Base-by-base conservation (phyloP, 2,888 invertebrate genomes). In the Dinocampus coccinellae region DNA sequence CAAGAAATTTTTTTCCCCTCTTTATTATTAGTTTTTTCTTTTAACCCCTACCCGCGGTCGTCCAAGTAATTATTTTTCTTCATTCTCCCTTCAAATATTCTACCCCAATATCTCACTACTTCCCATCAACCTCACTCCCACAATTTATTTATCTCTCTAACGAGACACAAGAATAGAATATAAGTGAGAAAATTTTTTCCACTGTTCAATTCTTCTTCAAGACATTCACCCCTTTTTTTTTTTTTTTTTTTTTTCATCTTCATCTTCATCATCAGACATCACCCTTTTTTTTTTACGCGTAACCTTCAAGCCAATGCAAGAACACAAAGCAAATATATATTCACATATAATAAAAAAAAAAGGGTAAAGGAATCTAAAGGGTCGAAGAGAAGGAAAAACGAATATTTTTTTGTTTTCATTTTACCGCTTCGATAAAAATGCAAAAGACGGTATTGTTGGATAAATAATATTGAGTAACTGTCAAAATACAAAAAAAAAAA, bases 11-110 rank as follows among this genome's bases (percentile, higher is more conserved):
- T 47, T 55, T 69, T 64, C 69, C 68, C 52, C 33, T 61, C 16
- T 62, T 57, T 42, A 36, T 63, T 24, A 47, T 33, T 53, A 34
- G 34, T 66, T 47, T 47, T 26, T 26, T 7, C 20, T 16, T n/a
- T n/a, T 16, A 20, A 22, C 34, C 33, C 9, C 64, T 57, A 42
- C 29, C 69, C 69, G 70, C 74, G 75, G 77, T 78, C 75, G 75
- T 67, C 61, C 77, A 77, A 83, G 84, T 83, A 85, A 86, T 86
- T 85, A 86, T 86, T 86, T 86, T 86, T 83, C 82, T 82, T 80
- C 76, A 42, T 62, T 58, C 29, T 11, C 75, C 79, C 77, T 77
- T 75, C 70, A 62, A 75, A 72, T 70, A 69, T 47, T 57, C 69
- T 36, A 63, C 73, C 71, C 63, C 64, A 70, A 70, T 67, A 71